Base-by-base conservation (phyloP, 2,888 invertebrate species). In the Cistogaster globosa region DNA sequence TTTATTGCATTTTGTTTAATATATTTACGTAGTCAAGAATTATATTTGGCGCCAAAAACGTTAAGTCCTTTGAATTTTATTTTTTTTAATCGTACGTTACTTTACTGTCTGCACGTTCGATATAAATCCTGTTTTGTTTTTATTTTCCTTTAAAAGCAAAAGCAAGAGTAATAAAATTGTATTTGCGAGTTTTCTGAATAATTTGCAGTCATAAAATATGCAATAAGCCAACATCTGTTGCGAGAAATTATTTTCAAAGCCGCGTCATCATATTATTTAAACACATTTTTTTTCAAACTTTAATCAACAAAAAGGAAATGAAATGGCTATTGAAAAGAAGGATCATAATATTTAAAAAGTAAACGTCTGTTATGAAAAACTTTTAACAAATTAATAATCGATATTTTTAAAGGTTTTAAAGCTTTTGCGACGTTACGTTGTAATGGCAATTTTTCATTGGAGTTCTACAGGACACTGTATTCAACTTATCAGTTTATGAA, bases 191-290 rank as follows among this genome's bases (percentile, higher is more conserved):
- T 58, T 91, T 92, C 91, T 92, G 92, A 92, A 92, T 92, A 92
- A 92, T 92, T 92, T 92, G 91, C 91, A 91, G 91, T 90, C 91
- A 92, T 92, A 92, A 92, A 92, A 92, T 92, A 92, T 92, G 91
- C 91, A 92, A 92, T 92, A 92, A 92, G 92, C 91, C 91, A 92
- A 91, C 92, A 92, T 91, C 91, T 92, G 92, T 92, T 92, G 91
- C 90, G 89, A 75, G 82, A 92, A 92, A 92, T 92, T 92, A 92
- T 92, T 92, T 92, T 91, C 91, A 91, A 92, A 91, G 92, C 92
- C 92, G 91, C 92, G 92, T 91, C 91, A 91, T 92, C 90, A 90
- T 90, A 91, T 92, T 91, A 91, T 91, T 91, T 91, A 90, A 91
- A 90, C 88, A 85, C 83, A 76, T 78, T 84, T 84, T 60, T 12